These are phyloP conservation scores for Oreochromis tanganicae DNA, from an alignment of 2,113 vertebrate species.

Conservation along the genomic window DNA sequence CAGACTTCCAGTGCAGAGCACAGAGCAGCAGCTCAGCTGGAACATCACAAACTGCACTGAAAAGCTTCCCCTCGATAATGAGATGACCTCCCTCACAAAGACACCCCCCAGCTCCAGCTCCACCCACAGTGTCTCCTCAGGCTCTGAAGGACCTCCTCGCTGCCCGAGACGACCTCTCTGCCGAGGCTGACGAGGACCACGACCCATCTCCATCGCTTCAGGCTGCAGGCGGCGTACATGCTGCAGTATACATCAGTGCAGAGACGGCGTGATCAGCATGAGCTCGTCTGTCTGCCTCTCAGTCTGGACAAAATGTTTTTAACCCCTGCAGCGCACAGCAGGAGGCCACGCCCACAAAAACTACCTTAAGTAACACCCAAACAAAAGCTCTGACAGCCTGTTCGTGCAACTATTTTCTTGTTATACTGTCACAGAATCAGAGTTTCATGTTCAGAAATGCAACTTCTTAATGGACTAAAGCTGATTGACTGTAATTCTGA, in stretches of 20 bases:
- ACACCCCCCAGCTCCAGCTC: neutral
- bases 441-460: neutral
- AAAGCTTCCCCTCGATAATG: neutral
- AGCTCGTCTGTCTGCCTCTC: neutral
- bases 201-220: neutral
- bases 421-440: neutral
- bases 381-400: neutral
- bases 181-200: neutral
- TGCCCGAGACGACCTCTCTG: neutral
- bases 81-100: neutral
- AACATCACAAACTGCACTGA: neutral
- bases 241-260: neutral
- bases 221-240: neutral
- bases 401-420: neutral
- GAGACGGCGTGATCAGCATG: accelerated
- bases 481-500: neutral
- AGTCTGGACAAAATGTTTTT: neutral
- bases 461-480: neutral
- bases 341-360: neutral
- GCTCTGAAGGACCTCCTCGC: neutral
- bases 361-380: neutral
- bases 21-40: neutral
- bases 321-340: neutral
- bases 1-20: neutral
- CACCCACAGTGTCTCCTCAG: neutral